Evolutionary conservation across 2,797 vertebrate genomes (phyloP).

Genomic region (Linurgus olivaceus): DNA sequence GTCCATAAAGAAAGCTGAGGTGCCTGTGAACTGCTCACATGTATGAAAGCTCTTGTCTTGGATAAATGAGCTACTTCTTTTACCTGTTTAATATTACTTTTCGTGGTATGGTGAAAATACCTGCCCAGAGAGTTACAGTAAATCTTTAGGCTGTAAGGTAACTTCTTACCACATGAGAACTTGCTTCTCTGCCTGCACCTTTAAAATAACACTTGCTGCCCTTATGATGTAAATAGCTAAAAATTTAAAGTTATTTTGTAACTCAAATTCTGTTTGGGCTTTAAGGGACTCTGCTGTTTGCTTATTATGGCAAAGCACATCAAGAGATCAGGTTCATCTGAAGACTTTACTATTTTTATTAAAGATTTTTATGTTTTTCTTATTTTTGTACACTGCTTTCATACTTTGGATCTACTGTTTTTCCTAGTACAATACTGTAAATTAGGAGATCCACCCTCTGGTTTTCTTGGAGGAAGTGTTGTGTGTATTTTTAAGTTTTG

Average conservation of each 20-base stretch:
- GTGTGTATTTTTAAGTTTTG: neutral
- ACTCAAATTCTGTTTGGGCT: neutral
- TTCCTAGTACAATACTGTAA: neutral
- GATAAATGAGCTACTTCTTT: neutral
- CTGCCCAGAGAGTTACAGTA: neutral
- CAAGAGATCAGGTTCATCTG: neutral
- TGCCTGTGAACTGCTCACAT: neutral
- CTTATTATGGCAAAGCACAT: neutral
- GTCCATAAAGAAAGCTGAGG: neutral
- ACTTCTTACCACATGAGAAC: neutral
- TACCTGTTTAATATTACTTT: neutral
- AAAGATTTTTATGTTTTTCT: neutral
- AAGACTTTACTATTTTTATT: conserved; percentile 39
- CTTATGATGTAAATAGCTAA: neutral
- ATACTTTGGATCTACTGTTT: neutral
- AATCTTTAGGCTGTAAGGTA: neutral
- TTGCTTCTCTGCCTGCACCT: neutral
- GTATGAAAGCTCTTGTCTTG: neutral
- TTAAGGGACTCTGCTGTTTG: neutral
- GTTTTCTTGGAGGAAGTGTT: neutral
- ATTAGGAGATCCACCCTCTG: neutral
- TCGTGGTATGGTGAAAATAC: neutral
- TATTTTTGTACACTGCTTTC: conserved; percentile 38
- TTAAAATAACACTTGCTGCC: neutral
- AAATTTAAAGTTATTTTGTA: neutral